Evolutionary conservation across 2,888 invertebrate species (phyloP).

Genomic region (Capitulum mitella): DNA sequence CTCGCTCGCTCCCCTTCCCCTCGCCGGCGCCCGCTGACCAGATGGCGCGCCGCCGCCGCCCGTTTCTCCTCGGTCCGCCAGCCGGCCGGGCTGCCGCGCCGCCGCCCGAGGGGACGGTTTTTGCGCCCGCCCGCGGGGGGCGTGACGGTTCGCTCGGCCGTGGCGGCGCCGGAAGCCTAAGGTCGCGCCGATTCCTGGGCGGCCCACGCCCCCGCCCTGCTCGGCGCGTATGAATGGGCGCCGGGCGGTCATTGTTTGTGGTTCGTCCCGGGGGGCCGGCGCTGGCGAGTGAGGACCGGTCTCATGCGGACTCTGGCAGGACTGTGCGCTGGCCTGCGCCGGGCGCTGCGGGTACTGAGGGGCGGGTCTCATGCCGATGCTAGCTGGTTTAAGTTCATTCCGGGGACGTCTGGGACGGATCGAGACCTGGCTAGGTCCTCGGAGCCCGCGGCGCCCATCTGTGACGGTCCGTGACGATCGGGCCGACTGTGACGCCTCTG

Average conservation of each 20-base stretch:
- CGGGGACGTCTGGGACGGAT: no score
- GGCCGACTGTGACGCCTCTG: no score
- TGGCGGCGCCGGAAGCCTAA: constrained; percentile 25
- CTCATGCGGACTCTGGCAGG: no score
- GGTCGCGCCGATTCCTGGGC: constrained; percentile 31
- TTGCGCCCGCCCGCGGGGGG: constrained; percentile 32
- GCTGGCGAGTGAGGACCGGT: no score
- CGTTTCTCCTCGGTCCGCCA: neutral
- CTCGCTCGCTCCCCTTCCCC: constrained; percentile 4
- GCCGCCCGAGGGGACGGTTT: constrained; percentile 25
- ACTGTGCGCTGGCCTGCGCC: no score
- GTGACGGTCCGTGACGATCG: no score
- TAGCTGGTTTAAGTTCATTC: no score
- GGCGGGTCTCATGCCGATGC: no score
- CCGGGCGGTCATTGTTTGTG: neutral
- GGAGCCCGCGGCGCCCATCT: no score
- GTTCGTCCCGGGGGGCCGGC: neutral
- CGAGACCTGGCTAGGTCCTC: no score
- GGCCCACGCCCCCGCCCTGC: constrained; percentile 30
- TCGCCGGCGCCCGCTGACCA: neutral
- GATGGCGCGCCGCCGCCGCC: neutral
- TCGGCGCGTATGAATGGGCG: neutral
- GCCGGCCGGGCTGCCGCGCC: neutral
- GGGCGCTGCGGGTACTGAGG: no score
- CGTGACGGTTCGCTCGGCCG: constrained; percentile 19